phyloP scores from a whole-genome alignment of 2,113 vertebrate genomes.

The Galeopterus variegatus region DNA sequence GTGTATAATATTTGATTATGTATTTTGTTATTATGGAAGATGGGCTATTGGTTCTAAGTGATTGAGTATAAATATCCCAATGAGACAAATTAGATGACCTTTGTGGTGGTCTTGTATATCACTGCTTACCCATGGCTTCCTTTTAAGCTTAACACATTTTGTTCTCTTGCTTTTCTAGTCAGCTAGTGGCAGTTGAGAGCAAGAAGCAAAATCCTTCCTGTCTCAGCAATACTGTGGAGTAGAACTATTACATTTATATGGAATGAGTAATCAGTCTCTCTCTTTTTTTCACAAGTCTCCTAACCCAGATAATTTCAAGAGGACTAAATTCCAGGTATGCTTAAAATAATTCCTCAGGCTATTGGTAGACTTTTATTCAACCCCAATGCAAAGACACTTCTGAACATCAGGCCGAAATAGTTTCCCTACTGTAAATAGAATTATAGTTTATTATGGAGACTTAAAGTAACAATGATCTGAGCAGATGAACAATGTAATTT shows the following conservation, averaged over 20 bases:
- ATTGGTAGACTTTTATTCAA: background rate
- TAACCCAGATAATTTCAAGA: background rate
- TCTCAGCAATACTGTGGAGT: background rate
- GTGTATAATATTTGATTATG: background rate
- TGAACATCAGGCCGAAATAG: background rate
- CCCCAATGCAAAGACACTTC: background rate
- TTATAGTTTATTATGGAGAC: background rate
- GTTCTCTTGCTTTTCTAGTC: background rate
- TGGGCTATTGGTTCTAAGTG: background rate
- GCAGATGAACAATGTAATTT: background rate
- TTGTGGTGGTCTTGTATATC: background rate
- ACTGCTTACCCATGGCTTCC: background rate
- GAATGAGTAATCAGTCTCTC: too few species aligned
- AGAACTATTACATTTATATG: background rate
- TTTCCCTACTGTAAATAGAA: background rate
- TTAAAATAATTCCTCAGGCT: background rate
- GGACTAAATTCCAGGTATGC: background rate
- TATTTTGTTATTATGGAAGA: background rate
- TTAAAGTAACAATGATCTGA: background rate
- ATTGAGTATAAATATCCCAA: background rate
- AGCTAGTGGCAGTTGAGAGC: background rate
- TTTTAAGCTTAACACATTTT: background rate
- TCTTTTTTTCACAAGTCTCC: background rate
- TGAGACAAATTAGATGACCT: background rate
- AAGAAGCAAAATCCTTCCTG: background rate